These are phyloP conservation scores for Drosophila borealis DNA, from an alignment of 2,888 invertebrate species.

Conservation along the genomic window DNA sequence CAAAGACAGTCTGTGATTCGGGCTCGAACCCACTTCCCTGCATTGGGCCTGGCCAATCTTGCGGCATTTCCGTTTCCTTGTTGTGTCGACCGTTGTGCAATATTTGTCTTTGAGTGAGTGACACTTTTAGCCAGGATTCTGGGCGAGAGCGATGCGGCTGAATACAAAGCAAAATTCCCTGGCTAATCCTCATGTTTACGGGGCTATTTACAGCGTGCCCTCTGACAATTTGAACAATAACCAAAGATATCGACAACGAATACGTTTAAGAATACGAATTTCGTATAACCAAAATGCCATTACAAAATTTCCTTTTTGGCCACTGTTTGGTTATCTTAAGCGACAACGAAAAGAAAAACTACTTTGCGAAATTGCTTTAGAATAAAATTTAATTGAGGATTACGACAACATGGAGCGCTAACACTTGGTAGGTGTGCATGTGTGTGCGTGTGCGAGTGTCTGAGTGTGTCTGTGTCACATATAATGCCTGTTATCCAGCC, in stretches of 20 bases:
- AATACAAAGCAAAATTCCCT: conserved; percentile 72
- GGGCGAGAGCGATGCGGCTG: conserved; percentile 35
- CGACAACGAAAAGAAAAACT: conserved; percentile 64
- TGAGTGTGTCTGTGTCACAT: conserved; percentile 54
- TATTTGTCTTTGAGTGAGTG: conserved; percentile 74
- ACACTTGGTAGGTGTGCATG: conserved; percentile 29
- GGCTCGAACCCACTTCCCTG: conserved; percentile 40
- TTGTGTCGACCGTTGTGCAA: conserved; percentile 54
- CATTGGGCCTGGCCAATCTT: conserved; percentile 62
- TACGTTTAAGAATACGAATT: conserved; percentile 16
- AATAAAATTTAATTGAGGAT: conserved; percentile 83
- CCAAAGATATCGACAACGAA: conserved; percentile 57
- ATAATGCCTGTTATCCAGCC: conserved; percentile 78
- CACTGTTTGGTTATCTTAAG: conserved; percentile 72
- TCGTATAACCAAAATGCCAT: conserved; percentile 52
- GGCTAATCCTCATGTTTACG: conserved; percentile 81
- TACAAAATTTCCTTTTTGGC: conserved; percentile 37
- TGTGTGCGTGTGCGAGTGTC: conserved; percentile 18
- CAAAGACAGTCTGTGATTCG: conserved; percentile 22
- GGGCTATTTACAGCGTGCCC: conserved; percentile 76
- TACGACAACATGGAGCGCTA: conserved; percentile 60
- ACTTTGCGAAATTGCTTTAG: conserved; percentile 81
- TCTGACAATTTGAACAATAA: conserved; percentile 74
- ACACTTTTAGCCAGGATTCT: conserved; percentile 67
- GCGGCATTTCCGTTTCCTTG: conserved; percentile 82